Conservation (phyloP, 2,888 invertebrate genomes). For the Coelopa pilipes region DNA sequence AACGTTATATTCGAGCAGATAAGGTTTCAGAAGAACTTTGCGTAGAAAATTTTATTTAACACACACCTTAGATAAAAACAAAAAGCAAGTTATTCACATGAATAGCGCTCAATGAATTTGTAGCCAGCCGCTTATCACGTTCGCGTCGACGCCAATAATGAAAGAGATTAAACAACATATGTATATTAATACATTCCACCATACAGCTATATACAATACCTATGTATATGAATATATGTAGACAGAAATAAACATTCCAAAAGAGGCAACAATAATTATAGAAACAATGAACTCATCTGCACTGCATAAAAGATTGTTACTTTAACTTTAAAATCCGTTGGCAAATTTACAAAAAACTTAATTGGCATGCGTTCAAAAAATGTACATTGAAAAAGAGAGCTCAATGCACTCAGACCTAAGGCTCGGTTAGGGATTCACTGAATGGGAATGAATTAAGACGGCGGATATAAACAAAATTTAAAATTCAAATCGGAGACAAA, state of each 20-base stretch:
- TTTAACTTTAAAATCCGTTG: slow-evolving; percentile 1
- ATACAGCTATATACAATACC: neutral
- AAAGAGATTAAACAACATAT: neutral
- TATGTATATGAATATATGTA: no score
- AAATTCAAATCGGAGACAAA: slow-evolving; percentile 27
- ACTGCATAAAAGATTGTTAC: slow-evolving; percentile 7
- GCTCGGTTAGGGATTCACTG: neutral
- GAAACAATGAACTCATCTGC: slow-evolving; percentile 15
- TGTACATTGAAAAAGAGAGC: slow-evolving; percentile 6
- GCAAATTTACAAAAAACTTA: slow-evolving; percentile 1
- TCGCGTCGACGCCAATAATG: neutral
- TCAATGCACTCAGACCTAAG: slow-evolving; percentile 6
- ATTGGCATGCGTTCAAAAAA: slow-evolving; percentile 17
- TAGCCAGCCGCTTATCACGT: slow-evolving; percentile 2
- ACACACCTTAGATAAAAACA: no score
- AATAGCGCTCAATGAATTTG: slow-evolving; percentile 16
- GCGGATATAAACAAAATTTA: slow-evolving; percentile 22
- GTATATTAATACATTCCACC: no score
- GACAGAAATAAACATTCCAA: slow-evolving; percentile 6
- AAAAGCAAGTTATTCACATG: slow-evolving; percentile 8
- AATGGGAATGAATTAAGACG: neutral
- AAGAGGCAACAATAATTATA: slow-evolving; percentile 9
- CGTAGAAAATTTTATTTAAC: no score
- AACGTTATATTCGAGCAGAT: no score
- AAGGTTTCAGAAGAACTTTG: no score